These are phyloP conservation scores for Bubo scandiacus DNA, from an alignment of 2,113 vertebrate genomes.

Conservation along the genomic window DNA sequence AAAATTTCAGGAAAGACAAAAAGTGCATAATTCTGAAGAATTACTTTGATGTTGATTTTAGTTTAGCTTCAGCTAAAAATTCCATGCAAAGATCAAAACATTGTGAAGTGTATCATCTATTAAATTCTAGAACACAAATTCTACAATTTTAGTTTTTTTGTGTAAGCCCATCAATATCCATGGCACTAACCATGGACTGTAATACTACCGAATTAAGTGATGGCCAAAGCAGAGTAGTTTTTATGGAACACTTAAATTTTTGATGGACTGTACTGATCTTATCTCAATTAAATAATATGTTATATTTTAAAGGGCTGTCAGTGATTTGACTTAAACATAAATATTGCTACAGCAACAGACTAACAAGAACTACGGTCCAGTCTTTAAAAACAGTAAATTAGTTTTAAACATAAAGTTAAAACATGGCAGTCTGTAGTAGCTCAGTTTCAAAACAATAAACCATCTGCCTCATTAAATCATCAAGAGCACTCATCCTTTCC, in stretches of 20 bases:
- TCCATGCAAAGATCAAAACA: background rate
- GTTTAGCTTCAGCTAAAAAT: background rate
- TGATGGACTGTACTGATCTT: background rate
- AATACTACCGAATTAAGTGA: background rate
- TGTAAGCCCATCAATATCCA: background rate
- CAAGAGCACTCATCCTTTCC: constrained; percentile 5
- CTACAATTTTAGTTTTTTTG: background rate
- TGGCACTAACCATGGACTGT: background rate
- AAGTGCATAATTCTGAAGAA: background rate
- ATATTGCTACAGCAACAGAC: background rate
- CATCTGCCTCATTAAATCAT: constrained; percentile 51
- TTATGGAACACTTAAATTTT: background rate
- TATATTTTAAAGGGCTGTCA: background rate
- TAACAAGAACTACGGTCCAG: background rate
- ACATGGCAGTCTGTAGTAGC: background rate
- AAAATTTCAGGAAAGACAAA: background rate
- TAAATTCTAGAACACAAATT: background rate
- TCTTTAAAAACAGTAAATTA: background rate
- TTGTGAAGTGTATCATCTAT: background rate
- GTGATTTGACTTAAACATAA: background rate
- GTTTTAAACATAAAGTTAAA: background rate
- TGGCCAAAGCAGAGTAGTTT: background rate
- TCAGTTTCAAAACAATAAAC: constrained; percentile 39
- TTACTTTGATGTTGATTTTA: background rate
- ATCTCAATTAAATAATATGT: background rate